Base-by-base conservation (phyloP, 2,797 vertebrate genomes). In the Phoxinus dragarum region DNA sequence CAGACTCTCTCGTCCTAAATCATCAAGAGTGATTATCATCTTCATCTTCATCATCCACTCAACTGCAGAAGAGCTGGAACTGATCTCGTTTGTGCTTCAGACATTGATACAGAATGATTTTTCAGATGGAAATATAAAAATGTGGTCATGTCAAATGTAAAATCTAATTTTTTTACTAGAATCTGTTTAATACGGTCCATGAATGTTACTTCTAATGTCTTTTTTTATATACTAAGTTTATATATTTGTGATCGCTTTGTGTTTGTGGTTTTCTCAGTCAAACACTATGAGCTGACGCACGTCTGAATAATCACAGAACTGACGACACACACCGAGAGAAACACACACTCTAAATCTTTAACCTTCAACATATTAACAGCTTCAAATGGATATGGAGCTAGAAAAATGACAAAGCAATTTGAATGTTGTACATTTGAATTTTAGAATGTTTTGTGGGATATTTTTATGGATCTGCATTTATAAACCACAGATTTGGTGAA, bases 21-120 rank as follows among this genome's bases (percentile, higher is more conserved):
- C 84, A 85, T 81, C 64, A 81, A 68, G 80, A 87, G 47, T 7
- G 56, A 86, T 86, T 81, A 86, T 79, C 84, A 31, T 83, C 81
- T 4, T 82, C 80, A 21, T 59, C 23, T 12, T 59, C 61, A 31
- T 82, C 47, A 23, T 68, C 11, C 34, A 7, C 67, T 74, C 34
- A 68, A 36, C 36, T 52, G 67, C 54, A 40, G 11, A 40, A 21
- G 23, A 64, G 23, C 76, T 74, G 17, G 3, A 36, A 36, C 9
- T 54, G 73, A 75, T 36, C 31, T 10, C 23, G 52, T 56, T 54
- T 75, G 73, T 38, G 9, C 34, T 14, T 19, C 44, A 74, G 27
- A 27, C n/a, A 31, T 23, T 12, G 17, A 23, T 75, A 36, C 9
- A 54, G 31, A 38, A n/a, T 5, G 21, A 40, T 40, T 36, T 27